Base-by-base conservation (phyloP, 2,888 invertebrate species). In the Polietes domitor region DNA sequence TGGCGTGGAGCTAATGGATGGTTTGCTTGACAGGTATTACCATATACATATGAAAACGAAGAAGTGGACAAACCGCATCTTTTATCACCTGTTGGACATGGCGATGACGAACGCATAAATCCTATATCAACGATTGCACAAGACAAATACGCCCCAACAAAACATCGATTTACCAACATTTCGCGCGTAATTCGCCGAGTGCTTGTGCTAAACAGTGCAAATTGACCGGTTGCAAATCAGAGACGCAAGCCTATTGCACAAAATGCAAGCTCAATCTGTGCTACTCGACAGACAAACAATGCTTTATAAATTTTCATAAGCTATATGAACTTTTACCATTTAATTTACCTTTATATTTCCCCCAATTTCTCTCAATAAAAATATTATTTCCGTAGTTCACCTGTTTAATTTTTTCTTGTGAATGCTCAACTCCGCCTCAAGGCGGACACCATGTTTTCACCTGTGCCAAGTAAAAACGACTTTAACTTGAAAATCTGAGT, bases 241-340 rank as follows among this genome's bases (percentile, higher is more conserved):
- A 71, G 26, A 82, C 65, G n/a, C 63, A 72, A n/a, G 50, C 61
- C 37, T 78, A 24, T 50, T 72, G 72, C 10, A 78, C 50, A 12
- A 78, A 50, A 78, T 73, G 72, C 4, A 73, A 78, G 7, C 2
- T 63, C 17, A 73, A 72, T 32, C 61, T 63, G 9, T 78, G 63
- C 50, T 58, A 78, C 73, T 72, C 63, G n/a, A 72, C 63, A 43
- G 53, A 24, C 3, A 78, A 78, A 37, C 32, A 71, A 24, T 71
- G 71, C 63, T 78, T 71, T 19, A 6, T 72, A n/a, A 43, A 43
- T 43, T 43, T 43, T 12, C 43, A 43, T 43, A 43, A 43, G 15
- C 43, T 6, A 43, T 43, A 43, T 4, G n/a, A 43, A 12, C 43
- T 43, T n/a, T 43, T 43, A 37, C 37, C 37, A 37, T 37, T 43